Evolutionary conservation across 2,113 vertebrate species (phyloP).

Genomic region (Pygoscelis antarcticus): DNA sequence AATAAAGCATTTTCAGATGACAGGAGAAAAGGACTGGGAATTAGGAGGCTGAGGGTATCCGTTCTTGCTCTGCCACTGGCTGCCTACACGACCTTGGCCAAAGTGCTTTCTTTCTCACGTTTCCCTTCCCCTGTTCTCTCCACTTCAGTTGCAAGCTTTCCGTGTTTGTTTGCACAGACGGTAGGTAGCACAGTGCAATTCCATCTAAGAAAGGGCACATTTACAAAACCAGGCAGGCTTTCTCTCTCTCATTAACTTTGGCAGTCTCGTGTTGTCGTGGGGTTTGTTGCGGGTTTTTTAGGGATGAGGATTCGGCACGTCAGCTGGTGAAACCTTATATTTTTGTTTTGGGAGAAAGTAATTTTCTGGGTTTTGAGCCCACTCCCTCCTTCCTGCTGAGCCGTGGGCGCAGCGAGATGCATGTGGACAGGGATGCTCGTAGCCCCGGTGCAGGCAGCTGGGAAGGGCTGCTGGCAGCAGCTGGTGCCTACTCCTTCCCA

Average conservation of each 20-base stretch:
- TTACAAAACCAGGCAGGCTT: background rate
- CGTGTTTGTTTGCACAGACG: background rate
- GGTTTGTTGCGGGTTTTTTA: background rate
- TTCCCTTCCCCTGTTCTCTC: background rate
- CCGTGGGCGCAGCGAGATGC: rapidly evolving
- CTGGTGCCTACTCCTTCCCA: background rate
- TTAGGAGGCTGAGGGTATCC: background rate
- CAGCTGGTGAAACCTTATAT: background rate
- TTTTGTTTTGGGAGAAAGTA: background rate
- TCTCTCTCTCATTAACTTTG: background rate
- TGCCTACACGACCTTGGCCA: background rate
- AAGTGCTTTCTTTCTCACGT: background rate
- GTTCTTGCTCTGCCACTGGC: background rate
- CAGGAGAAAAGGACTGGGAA: conserved; percentile 3
- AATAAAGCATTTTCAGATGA: conserved; percentile 43
- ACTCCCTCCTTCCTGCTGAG: background rate
- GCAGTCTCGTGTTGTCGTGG: background rate
- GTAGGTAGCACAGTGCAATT: background rate
- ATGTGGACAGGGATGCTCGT: background rate
- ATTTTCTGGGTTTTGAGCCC: background rate
- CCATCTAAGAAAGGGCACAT: background rate
- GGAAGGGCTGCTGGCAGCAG: background rate
- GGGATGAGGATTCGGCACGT: background rate
- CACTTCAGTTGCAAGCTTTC: background rate
- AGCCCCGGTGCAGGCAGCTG: background rate